A percentile compares a stretch with the other conserved stretches of the same genome.
phyloP scores from a whole-genome alignment of 1,140 invertebrate genomes.

The Drosophila funebris region DNA sequence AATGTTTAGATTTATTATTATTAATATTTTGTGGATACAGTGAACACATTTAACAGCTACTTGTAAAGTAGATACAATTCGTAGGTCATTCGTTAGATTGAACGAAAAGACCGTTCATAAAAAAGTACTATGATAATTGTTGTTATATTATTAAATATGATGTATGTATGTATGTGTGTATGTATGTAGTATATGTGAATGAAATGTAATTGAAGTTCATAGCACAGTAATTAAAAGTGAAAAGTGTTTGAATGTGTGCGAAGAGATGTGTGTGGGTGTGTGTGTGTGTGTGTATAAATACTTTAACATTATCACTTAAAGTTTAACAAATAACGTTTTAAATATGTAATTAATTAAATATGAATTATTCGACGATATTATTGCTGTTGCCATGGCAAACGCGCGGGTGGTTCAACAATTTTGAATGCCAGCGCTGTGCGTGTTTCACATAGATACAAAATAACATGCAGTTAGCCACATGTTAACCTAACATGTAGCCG shows the following conservation, averaged over 20 bases:
- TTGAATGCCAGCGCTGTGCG: conserved; percentile 46
- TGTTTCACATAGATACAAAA: conserved; percentile 48
- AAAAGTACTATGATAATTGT: conserved; percentile 7
- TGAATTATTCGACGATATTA: conserved; percentile 38
- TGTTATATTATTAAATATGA: conserved; percentile 17
- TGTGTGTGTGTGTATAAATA: conserved; percentile 35
- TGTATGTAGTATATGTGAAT: conserved; percentile 14
- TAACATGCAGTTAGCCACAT: conserved; percentile 28
- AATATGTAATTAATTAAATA: conserved; percentile 22
- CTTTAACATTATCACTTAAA: conserved; percentile 47
- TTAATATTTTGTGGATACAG: conserved; percentile 29
- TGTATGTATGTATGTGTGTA: conserved; percentile 11
- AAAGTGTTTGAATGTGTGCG: conserved; percentile 26
- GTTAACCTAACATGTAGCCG: neutral
- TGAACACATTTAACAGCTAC: conserved; percentile 69
- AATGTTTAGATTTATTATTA: conserved; percentile 47
- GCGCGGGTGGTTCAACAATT: conserved; percentile 16
- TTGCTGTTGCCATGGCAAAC: conserved; percentile 40
- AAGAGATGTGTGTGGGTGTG: conserved; percentile 14
- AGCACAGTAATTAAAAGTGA: conserved; percentile 6
- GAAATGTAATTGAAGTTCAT: conserved; percentile 19
- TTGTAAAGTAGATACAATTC: conserved; percentile 64
- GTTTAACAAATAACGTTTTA: conserved; percentile 48
- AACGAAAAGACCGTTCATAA: conserved; percentile 20
- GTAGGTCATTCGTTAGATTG: conserved; percentile 34